These are phyloP conservation scores for Caenorhabditis becei DNA, from an alignment of 2,888 invertebrate genomes.

Conservation along the genomic window DNA sequence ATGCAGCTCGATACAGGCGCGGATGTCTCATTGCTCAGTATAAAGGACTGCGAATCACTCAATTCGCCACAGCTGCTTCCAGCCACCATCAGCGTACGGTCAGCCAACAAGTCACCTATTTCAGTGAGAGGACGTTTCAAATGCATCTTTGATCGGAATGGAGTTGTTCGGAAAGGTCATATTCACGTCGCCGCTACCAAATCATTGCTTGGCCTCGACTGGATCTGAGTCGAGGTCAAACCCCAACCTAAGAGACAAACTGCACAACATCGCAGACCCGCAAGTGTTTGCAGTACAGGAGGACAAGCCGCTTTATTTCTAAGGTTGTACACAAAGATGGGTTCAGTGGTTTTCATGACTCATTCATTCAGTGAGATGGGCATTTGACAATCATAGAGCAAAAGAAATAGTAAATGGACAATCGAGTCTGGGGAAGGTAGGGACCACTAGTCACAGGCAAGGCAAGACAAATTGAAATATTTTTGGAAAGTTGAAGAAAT, in stretches of 20 bases:
- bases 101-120: constrained; percentile 5
- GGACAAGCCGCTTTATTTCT: too few relatives aligned
- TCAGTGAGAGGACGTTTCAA: constrained; percentile 12
- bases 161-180: too few relatives aligned
- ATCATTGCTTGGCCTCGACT: constrained; percentile 29
- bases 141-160: constrained; percentile 9
- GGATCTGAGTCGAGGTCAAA: constrained; percentile 18
- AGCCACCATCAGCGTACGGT: not conserved
- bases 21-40: constrained; percentile 24
- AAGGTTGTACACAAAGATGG: too few relatives aligned
- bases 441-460: too few relatives aligned
- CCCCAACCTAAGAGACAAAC: not conserved
- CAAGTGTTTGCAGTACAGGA: not conserved
- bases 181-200: constrained; percentile 11
- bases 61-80: not conserved
- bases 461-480: too few relatives aligned
- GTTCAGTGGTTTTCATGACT: too few relatives aligned
- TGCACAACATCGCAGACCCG: not conserved
- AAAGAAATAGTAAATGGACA: too few relatives aligned
- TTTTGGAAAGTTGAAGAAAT: too few relatives aligned
- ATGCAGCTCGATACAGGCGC: constrained; percentile 33
- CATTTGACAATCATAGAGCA: too few relatives aligned
- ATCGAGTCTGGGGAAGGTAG: too few relatives aligned
- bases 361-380: too few relatives aligned
- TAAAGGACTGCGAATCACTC: not conserved